A percentile compares a stretch with the other conserved stretches of the same genome.
phyloP scores from a whole-genome alignment of 2,113 vertebrate species.

The Ranitomeya variabilis region DNA sequence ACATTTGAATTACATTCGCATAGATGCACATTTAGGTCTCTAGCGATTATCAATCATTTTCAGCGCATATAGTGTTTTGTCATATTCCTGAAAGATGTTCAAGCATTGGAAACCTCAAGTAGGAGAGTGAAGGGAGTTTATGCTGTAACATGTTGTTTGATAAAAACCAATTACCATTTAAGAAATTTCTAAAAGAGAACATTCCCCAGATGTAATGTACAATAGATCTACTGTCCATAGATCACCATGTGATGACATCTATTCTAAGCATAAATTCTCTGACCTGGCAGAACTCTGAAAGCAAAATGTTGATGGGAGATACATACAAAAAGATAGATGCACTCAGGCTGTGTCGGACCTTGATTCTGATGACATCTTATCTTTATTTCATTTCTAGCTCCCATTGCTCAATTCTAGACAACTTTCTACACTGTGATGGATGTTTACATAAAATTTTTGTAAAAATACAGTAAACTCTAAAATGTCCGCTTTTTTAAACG shows the following conservation, averaged over 20 bases:
- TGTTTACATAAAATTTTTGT: background rate
- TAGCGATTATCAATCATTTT: too few relatives aligned
- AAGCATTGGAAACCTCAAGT: background rate
- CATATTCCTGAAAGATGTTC: background rate
- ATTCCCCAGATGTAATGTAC: background rate
- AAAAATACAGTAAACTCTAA: background rate
- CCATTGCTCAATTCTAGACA: background rate
- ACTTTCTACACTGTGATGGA: background rate
- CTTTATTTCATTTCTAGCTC: constrained; percentile 13
- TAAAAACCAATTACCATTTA: background rate
- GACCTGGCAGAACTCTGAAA: constrained; percentile 1
- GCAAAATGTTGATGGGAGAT: background rate
- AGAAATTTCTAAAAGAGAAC: background rate
- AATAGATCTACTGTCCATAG: background rate
- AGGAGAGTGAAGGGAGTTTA: background rate
- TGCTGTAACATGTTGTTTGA: background rate
- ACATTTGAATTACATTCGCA: too few relatives aligned
- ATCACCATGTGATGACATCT: constrained; percentile 12
- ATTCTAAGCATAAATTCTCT: background rate
- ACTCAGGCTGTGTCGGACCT: background rate
- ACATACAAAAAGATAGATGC: constrained; percentile 1
- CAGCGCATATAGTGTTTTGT: too few relatives aligned
- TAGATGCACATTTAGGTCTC: too few relatives aligned
- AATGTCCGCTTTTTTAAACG: background rate
- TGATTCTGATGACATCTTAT: background rate